phyloP scores from a whole-genome alignment of 2,888 invertebrate species.

The Pandemis cinnamomeana region DNA sequence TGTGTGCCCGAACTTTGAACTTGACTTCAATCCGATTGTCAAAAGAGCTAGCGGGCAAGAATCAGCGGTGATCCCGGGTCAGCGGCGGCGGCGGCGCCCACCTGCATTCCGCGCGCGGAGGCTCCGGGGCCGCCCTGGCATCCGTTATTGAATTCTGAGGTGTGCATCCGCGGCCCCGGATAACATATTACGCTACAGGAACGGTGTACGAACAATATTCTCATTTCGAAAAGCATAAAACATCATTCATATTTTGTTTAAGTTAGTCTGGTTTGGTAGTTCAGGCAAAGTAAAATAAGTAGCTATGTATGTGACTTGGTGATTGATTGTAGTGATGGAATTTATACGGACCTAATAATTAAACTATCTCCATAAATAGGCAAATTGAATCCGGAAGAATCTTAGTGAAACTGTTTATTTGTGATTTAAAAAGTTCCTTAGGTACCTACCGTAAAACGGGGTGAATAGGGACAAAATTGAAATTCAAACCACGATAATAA shows the following conservation, averaged over 20 bases:
- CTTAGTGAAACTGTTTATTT: too few species aligned
- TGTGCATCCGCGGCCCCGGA: constrained; percentile 18
- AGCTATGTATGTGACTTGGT: too few species aligned
- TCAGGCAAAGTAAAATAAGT: too few species aligned
- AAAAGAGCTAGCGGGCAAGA: neutral
- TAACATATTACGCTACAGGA: neutral
- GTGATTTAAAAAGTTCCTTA: too few species aligned
- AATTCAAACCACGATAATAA: too few species aligned
- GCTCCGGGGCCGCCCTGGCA: constrained; percentile 3
- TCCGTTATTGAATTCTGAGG: constrained; percentile 39
- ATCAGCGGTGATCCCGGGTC: neutral
- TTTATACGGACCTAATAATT: too few species aligned
- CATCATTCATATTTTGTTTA: neutral
- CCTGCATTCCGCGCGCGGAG: constrained; percentile 34
- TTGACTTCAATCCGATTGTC: neutral
- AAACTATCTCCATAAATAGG: too few species aligned
- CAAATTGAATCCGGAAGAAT: too few species aligned
- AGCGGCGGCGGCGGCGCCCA: constrained; percentile 2
- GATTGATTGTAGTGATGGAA: too few species aligned
- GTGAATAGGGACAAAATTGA: too few species aligned
- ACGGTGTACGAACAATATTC: neutral
- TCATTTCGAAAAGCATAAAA: neutral
- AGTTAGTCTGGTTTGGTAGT: too few species aligned
- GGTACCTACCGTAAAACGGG: too few species aligned
- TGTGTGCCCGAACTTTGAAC: neutral